Percentiles rank a stretch among this genome's conserved stretches.
Evolutionary conservation across 2,113 vertebrate genomes (phyloP).

Genomic region (Amazona vittata): DNA sequence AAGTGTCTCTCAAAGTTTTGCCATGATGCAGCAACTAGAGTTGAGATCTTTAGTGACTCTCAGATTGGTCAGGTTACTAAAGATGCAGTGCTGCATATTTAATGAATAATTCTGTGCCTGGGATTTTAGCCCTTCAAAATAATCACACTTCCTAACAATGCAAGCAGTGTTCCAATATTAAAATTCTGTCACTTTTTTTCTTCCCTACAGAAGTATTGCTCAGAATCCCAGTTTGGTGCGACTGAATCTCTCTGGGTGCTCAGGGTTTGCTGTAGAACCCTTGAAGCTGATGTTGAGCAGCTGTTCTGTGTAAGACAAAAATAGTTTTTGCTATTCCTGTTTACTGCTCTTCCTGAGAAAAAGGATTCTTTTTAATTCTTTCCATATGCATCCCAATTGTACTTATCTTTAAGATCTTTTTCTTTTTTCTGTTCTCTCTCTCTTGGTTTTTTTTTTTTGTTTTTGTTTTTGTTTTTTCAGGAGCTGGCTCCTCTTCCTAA

Average conservation of each 20-base stretch:
- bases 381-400: neutral
- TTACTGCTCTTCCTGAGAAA: neutral
- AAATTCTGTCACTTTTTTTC: neutral
- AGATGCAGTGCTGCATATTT: neutral
- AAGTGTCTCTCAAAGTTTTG: neutral
- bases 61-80: neutral
- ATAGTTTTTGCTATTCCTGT: neutral
- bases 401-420: neutral
- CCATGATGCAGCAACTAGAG: neutral
- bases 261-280: slow-evolving; percentile 80
- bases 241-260: slow-evolving; percentile 89
- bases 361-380: neutral
- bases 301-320: slow-evolving; percentile 78
- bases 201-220: slow-evolving; percentile 77
- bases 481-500: neutral
- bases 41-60: neutral
- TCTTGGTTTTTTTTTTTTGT: neutral
- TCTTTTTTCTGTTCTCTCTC: neutral
- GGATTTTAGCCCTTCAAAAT: neutral
- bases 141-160: neutral
- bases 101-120: neutral
- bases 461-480: neutral
- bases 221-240: slow-evolving; percentile 80
- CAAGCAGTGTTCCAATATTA: neutral
- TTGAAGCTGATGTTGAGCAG: slow-evolving; percentile 78